Conservation (phyloP, 1,140 invertebrate genomes). For the Heliconius hermathena region DNA sequence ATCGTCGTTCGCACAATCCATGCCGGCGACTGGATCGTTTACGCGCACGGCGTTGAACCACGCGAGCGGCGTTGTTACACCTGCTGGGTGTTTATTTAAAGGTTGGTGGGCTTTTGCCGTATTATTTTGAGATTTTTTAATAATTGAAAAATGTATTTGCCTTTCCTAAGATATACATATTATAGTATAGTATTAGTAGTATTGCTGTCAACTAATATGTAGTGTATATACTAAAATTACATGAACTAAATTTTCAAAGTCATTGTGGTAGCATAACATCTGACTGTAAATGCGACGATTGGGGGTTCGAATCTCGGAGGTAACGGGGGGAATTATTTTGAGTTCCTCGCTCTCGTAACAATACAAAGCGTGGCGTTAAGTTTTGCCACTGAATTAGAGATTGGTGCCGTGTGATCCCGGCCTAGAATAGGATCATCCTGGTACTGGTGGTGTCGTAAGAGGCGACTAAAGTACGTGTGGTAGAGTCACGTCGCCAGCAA, state of each 20-base stretch:
- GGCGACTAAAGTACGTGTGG: no score
- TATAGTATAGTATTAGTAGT: no score
- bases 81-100: slow-evolving; percentile 90
- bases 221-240: no score
- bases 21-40: slow-evolving; percentile 94
- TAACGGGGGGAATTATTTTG: not conserved
- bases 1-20: slow-evolving; percentile 91
- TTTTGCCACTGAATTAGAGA: not conserved
- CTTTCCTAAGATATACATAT: no score
- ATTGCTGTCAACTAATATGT: no score
- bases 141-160: no score
- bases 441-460: no score
- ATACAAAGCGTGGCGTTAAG: not conserved
- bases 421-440: no score
- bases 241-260: no score
- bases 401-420: no score
- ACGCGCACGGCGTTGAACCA: slow-evolving; percentile 95
- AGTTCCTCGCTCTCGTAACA: not conserved
- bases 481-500: no score
- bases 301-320: not conserved
- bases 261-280: no score
- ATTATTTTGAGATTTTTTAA: not conserved
- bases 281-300: not conserved
- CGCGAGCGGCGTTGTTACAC: slow-evolving; percentile 93
- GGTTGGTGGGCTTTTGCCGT: slow-evolving; percentile 45